Evolutionary conservation across 2,797 vertebrate genomes (phyloP).

Genomic region (Labeo calbasu): DNA sequence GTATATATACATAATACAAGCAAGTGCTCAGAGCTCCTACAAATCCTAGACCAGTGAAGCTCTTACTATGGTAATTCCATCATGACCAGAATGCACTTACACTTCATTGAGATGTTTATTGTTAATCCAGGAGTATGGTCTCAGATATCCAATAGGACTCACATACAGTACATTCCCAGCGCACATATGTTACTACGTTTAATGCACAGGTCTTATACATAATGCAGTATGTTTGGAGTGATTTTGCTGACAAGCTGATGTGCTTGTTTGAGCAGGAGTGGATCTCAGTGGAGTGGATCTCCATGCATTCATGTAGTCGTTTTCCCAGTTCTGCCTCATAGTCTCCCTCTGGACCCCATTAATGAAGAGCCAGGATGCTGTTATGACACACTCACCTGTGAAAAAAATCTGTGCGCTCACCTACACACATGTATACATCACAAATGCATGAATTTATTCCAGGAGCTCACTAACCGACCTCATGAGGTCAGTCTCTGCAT

Average conservation of each 20-base stretch:
- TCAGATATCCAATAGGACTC: neutral
- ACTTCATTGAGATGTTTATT: conserved; percentile 6
- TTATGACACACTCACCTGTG: conserved; percentile 53
- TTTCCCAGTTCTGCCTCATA: conserved; percentile 45
- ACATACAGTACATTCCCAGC: neutral
- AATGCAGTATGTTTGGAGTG: conserved; percentile 44
- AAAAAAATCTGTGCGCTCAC: conserved; percentile 37
- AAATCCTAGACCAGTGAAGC: neutral
- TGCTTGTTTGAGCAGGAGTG: conserved; percentile 48
- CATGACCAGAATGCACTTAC: neutral
- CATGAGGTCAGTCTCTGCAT: conserved; percentile 63
- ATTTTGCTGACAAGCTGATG: conserved; percentile 35
- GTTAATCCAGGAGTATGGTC: neutral
- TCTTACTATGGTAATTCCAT: neutral
- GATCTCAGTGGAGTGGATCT: conserved; percentile 54
- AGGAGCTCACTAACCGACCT: conserved; percentile 62
- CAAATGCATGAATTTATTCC: conserved; percentile 66
- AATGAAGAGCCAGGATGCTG: conserved; percentile 67
- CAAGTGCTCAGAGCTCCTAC: neutral
- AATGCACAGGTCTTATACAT: conserved; percentile 42
- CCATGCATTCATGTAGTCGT: conserved; percentile 53
- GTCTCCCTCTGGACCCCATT: conserved; percentile 79
- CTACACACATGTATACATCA: conserved; percentile 42
- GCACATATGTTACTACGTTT: neutral
- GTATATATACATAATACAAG: neutral